Evolutionary conservation across 2,888 invertebrate species (phyloP), one percentile per base, ranked within the genome.

Genomic region (Beris morrisii): DNA sequence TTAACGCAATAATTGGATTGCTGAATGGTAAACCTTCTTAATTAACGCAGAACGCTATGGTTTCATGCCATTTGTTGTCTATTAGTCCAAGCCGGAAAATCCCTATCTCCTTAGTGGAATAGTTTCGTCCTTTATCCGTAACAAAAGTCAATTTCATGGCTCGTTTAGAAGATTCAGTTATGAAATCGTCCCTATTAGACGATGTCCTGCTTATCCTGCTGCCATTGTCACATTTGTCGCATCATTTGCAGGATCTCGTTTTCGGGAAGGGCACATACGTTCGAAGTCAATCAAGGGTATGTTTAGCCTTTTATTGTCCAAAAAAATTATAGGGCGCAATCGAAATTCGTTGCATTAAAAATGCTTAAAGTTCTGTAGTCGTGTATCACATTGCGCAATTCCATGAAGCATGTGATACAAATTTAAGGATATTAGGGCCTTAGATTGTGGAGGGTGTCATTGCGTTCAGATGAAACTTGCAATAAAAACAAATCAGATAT

Each of bases 401-500:
- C 61, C 59, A 68, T 55, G 50, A 44, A 50, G 45, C 55, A 65
- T 15, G 30, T 46, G 31, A 12, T 50, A 31, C 11, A 28, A 46
- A 46, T 63, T 38, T 45, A 50, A 65, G 54, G 66, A 63, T 44
- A 52, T 55, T 15, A 55, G 15, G 50, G 48, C 22, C 56, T 44
- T 48, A 58, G 54, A 52, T 55, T 52, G 48, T 31, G 56, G 38
- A 55, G 56, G 64, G 64, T 64, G 66, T 61, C 48, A 38, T 52
- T 52, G 9, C 12, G 43, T 9, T 67, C 12, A 48, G 43, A 38
- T 55, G 52, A 48, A 64, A 44, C 38, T 48, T 57, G 55, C 65
- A 78, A 79, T 79, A 73, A 78, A 78, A 76, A 77, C 76, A 74
- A 76, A 80, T 80, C 77, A 73, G 80, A 76, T 75, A 72, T 79